Conservation (phyloP, 2,888 invertebrate genomes). For the Azorinus chamasolen region DNA sequence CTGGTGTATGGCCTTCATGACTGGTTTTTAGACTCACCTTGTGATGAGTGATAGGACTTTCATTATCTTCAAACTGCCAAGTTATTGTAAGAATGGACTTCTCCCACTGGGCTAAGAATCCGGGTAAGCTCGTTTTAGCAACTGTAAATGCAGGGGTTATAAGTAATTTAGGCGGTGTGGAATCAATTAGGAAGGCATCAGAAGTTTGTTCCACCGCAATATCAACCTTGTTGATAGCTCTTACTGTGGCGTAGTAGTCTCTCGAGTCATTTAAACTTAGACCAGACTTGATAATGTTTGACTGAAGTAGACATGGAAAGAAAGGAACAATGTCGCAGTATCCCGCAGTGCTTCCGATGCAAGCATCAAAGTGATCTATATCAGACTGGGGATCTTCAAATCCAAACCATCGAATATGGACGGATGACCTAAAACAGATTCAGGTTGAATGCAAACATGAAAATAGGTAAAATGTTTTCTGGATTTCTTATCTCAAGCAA, state of each 20-base stretch:
- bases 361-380: conserved; percentile 46
- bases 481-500: no score
- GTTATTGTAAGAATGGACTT: conserved; percentile 45
- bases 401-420: conserved; percentile 43
- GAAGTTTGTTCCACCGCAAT: conserved; percentile 34
- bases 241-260: conserved; percentile 51
- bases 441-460: not conserved
- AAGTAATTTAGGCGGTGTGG: conserved; percentile 25
- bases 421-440: conserved; percentile 19
- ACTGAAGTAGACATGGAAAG: conserved; percentile 21
- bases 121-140: not conserved
- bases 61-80: conserved; percentile 55
- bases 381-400: conserved; percentile 62
- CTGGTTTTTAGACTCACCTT: conserved; percentile 48
- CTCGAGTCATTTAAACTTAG: conserved; percentile 27
- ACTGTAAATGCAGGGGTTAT: conserved; percentile 20
- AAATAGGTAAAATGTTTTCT: no score
- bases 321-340: conserved; percentile 27
- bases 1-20: conserved; percentile 56
- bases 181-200: conserved; percentile 41
- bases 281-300: conserved; percentile 29
- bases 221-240: conserved; percentile 35
- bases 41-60: conserved; percentile 56
- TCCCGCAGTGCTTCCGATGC: conserved; percentile 20
- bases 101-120: conserved; percentile 41